Base-by-base conservation (phyloP, 2,113 vertebrate species). In the Platichthys stellatus region DNA sequence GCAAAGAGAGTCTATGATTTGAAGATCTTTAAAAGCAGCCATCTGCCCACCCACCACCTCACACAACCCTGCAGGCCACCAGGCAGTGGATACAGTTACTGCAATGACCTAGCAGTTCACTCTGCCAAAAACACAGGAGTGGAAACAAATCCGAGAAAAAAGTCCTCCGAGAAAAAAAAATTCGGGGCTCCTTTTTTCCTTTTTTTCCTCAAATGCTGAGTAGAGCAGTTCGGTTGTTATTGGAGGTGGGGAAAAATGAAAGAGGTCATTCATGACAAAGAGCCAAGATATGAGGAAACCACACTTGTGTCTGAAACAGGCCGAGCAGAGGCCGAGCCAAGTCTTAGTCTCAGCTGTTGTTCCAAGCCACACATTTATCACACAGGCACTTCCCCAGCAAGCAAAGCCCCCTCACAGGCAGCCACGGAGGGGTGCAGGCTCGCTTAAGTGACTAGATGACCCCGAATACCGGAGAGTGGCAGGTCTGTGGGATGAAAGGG, bases 211-310 rank as follows among this genome's bases (percentile, higher is more conserved):
- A 87, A 93, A 93, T 90, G 91, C 93, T 93, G 93, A 94, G 93
- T 88, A 78, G 85, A 86, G 83, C 75, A 93, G 86, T 93, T 92
- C 85, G 80, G 91, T 92, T 92, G 92, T 94, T 94, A 92, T 93
- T 90, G 89, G 92, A 90, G 78, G 83, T 83, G 71, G 81, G 76
- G 83, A 88, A 90, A 93, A 92, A 93, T 81, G 81, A 93, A 93
- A 93, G 92, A 92, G 90, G 92, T 94, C 91, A 94, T 93, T 94
- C 84, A 91, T 92, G 93, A 91, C 83, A 91, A 88, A 74, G 85
- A 86, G 94, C 94, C 93, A 94, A 94, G 90, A 88, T 90, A 93
- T 93, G 92, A 94, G 93, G 92, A 94, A 94, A 94, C 90, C 92
- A 91, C 90, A 89, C 92, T 92, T 91, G 88, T 91, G 92, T 93